These are phyloP conservation scores for Lepus timidus DNA, from an alignment of 2,113 vertebrate genomes.

Conservation along the genomic window DNA sequence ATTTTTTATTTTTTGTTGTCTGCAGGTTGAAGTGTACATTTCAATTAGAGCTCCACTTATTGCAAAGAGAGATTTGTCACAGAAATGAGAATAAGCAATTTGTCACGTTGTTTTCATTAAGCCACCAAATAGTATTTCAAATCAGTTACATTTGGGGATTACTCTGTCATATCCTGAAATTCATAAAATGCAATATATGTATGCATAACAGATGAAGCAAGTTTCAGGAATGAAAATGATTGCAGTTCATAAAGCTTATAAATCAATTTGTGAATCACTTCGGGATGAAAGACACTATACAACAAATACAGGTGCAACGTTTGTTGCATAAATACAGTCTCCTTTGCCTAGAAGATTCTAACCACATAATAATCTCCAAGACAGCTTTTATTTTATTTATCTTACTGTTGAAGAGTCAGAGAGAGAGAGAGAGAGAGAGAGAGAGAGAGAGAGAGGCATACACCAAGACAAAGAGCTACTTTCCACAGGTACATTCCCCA, in stretches of 20 bases:
- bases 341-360: background rate
- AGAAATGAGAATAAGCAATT: constrained; percentile 65
- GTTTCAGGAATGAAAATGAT: constrained; percentile 67
- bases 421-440: no score
- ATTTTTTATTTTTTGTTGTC: constrained; percentile 59
- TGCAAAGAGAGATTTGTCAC: constrained; percentile 69
- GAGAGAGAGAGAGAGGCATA: no score
- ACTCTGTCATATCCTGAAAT: constrained; percentile 67
- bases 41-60: constrained; percentile 72
- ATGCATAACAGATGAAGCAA: constrained; percentile 63
- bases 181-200: constrained; percentile 62
- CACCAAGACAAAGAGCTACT: no score
- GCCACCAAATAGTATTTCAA: constrained; percentile 66
- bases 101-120: constrained; percentile 73
- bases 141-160: constrained; percentile 72
- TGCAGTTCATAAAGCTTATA: constrained; percentile 49
- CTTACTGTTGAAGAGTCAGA: no score
- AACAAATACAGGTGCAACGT: constrained; percentile 55
- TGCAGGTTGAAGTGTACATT: constrained; percentile 66
- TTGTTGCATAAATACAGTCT: constrained; percentile 26
- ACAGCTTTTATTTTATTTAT: background rate
- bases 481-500: no score
- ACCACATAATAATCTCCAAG: background rate
- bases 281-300: background rate
- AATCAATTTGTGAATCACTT: constrained; percentile 74